Base-by-base conservation (phyloP, 2,113 vertebrate genomes). In the Mohoua ochrocephala region DNA sequence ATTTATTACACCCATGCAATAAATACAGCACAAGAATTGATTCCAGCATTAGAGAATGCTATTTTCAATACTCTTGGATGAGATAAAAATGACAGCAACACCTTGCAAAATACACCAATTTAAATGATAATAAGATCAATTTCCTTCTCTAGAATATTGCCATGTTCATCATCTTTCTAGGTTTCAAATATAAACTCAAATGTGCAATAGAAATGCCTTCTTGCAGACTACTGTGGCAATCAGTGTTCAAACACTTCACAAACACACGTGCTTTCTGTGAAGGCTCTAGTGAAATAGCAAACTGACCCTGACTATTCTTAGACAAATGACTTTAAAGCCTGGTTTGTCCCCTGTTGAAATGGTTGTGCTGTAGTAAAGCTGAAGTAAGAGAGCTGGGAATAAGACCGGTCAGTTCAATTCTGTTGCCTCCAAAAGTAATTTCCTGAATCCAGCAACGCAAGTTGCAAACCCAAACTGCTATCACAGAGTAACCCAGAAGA, bases 401-500 rank as follows among this genome's bases (percentile, higher is more conserved):
- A 87, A 89, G 44, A 93, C 63, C 31, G 54, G 27, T 50, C 68
- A 52, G 49, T 89, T 91, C 76, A 77, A 83, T 33, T 30, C 70
- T 37, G 53, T 87, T 90, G 63, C 79, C 59, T 90, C 91, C 68
- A 71, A 64, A 92, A 94, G 64, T 52, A 44, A 95, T 95, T 95
- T 95, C 80, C 92, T 95, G 79, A 39, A 74, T 78, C 53, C 42
- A 93, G 73, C 52, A 93, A 78, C 0, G 4, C 64, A 41, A 78
- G 80, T 71, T 71, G 81, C 56, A 89, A 95, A 87, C 78, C 5
- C 69, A 78, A 84, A 86, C 28, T 84, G 47, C 56, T 60, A 50
- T 42, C 37, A 22, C 86, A 90, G 96, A 95, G 94, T 95, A 97
- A 95, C 92, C 88, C 91, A 97, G 94, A 96, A 94, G 83, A 64